These are phyloP conservation scores for Dinomys branickii DNA, from an alignment of 2,113 vertebrate genomes.

Conservation along the genomic window DNA sequence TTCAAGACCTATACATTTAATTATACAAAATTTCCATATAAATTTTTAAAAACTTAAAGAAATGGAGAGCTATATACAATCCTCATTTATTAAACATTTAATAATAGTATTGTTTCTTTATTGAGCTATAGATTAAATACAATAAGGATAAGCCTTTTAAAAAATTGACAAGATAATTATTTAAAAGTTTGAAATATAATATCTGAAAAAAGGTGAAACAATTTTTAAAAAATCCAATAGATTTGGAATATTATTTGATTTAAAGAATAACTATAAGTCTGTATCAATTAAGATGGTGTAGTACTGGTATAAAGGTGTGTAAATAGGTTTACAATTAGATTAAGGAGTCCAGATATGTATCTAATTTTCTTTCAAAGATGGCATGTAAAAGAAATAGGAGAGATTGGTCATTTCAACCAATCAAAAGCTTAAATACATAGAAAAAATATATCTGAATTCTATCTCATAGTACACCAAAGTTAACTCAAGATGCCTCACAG, in stretches of 20 bases:
- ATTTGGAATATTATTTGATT: not conserved
- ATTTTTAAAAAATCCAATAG: not conserved
- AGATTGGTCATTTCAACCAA: not conserved
- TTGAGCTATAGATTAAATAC: not conserved
- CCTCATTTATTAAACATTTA: not conserved
- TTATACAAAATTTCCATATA: not conserved
- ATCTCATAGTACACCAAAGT: not conserved
- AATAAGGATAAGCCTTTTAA: not conserved
- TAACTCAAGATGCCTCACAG: not conserved
- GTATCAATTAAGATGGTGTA: not conserved
- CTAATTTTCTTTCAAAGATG: conserved; percentile 34
- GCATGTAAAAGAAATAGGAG: not conserved
- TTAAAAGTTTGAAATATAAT: not conserved
- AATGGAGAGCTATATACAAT: not conserved
- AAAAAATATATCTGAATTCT: not conserved
- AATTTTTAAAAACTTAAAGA: not conserved
- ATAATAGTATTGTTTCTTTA: not conserved
- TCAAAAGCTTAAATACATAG: not conserved
- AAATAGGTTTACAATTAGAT: not conserved
- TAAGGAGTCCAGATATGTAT: not conserved
- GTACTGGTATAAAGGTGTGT: not conserved
- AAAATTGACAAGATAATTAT: not conserved
- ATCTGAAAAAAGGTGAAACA: not conserved
- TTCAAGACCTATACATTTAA: not conserved
- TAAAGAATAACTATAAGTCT: not conserved